These are phyloP conservation scores for Cryptotis parvus DNA, from an alignment of 2,113 vertebrate species.

Conservation along the genomic window DNA sequence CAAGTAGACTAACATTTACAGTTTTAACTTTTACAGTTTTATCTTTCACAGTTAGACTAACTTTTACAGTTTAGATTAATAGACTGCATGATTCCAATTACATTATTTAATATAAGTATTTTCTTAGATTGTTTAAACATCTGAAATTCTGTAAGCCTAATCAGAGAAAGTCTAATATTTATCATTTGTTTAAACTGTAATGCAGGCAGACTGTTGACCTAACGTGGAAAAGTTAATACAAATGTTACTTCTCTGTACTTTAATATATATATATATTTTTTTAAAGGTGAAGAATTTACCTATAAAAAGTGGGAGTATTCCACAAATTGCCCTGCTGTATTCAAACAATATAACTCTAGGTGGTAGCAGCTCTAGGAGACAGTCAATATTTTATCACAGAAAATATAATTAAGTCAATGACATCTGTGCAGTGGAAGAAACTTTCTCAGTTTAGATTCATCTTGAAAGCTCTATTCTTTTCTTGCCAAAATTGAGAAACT, in stretches of 20 bases:
- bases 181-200: neutral
- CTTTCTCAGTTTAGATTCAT: slow-evolving; percentile 70
- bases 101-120: slow-evolving; percentile 5
- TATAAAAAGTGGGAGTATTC: slow-evolving; percentile 14
- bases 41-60: no score
- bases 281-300: slow-evolving; percentile 48
- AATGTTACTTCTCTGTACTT: neutral
- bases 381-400: slow-evolving; percentile 70
- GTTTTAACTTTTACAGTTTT: no score
- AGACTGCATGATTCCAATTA: neutral
- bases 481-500: slow-evolving; percentile 59
- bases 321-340: slow-evolving; percentile 1
- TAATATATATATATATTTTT: slow-evolving; percentile 14
- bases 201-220: neutral
- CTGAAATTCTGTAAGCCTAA: neutral
- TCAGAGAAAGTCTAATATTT: neutral
- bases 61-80: neutral
- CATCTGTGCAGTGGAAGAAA: slow-evolving; percentile 69
- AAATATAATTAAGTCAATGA: slow-evolving; percentile 73
- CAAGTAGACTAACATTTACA: no score
- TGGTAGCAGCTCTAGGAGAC: slow-evolving; percentile 26
- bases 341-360: slow-evolving; percentile 55
- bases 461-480: slow-evolving; percentile 57
- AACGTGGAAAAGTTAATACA: neutral
- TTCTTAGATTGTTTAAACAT: slow-evolving; percentile 14